Conservation (phyloP, 2,113 vertebrate genomes). For the Amia ocellicauda region DNA sequence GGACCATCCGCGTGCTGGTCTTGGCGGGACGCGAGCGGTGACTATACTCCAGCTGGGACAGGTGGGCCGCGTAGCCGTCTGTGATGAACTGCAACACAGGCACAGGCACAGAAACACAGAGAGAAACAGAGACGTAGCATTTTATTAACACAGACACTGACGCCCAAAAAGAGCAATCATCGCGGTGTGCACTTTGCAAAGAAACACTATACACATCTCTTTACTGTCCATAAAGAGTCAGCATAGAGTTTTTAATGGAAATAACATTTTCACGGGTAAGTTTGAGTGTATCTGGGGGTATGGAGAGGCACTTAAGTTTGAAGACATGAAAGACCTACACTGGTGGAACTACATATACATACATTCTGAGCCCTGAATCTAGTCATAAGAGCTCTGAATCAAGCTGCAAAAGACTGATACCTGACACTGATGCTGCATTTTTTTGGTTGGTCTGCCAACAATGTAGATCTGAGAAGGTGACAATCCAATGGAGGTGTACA, state of each 20-base stretch:
- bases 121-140: neutral
- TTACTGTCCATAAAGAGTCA: no score
- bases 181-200: no score
- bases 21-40: slow-evolving; percentile 87
- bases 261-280: no score
- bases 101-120: slow-evolving; percentile 27
- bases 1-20: slow-evolving; percentile 82
- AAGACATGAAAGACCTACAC: no score
- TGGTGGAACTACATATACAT: no score
- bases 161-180: no score
- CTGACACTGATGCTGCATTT: slow-evolving; percentile 94
- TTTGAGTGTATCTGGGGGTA: no score
- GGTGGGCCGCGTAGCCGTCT: slow-evolving; percentile 89
- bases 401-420: slow-evolving; percentile 49
- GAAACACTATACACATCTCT: no score
- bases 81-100: slow-evolving; percentile 79
- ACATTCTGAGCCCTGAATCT: no score
- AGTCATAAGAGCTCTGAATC: no score
- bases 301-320: no score
- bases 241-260: no score
- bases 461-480: slow-evolving; percentile 93
- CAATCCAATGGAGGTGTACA: slow-evolving; percentile 88
- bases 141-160: neutral
- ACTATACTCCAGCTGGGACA: slow-evolving; percentile 91
- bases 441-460: slow-evolving; percentile 90